phyloP scores from a whole-genome alignment of 1,140 invertebrate genomes.

The Micrasema longulum region DNA sequence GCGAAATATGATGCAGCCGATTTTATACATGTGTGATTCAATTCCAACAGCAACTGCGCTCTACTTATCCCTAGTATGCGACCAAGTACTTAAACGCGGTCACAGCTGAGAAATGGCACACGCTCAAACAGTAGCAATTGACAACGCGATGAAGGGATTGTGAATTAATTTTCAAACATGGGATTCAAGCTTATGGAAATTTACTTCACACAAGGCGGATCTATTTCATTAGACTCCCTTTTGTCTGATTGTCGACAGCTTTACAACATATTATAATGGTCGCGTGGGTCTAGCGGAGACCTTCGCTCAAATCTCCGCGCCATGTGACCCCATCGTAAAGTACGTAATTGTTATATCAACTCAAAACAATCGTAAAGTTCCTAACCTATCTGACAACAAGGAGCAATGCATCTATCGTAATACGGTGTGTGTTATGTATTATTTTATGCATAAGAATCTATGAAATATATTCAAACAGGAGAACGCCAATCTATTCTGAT shows the following conservation, averaged over 20 bases:
- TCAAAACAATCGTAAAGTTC: conserved; percentile 19
- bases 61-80: conserved; percentile 12
- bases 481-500: conserved; percentile 23
- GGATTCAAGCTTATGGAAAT: too few species aligned
- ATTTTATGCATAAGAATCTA: too few species aligned
- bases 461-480: too few species aligned
- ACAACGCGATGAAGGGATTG: too few species aligned
- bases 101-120: conserved; percentile 26
- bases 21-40: neutral
- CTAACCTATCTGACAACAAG: too few species aligned
- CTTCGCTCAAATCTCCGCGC: conserved; percentile 34
- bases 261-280: neutral
- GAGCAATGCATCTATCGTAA: too few species aligned
- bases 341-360: neutral
- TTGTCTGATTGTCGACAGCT: neutral
- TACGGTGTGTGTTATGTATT: too few species aligned
- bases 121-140: neutral
- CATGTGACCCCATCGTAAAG: conserved; percentile 31
- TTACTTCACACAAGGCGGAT: conserved; percentile 1
- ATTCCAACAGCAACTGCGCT: conserved; percentile 13
- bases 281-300: conserved; percentile 24
- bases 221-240: neutral
- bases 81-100: conserved; percentile 11
- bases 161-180: too few species aligned
- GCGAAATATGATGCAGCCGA: too few species aligned